Percentiles rank a stretch among this genome's conserved stretches.
phyloP scores from a whole-genome alignment of 2,888 invertebrate species.

The Drosophila cracens region DNA sequence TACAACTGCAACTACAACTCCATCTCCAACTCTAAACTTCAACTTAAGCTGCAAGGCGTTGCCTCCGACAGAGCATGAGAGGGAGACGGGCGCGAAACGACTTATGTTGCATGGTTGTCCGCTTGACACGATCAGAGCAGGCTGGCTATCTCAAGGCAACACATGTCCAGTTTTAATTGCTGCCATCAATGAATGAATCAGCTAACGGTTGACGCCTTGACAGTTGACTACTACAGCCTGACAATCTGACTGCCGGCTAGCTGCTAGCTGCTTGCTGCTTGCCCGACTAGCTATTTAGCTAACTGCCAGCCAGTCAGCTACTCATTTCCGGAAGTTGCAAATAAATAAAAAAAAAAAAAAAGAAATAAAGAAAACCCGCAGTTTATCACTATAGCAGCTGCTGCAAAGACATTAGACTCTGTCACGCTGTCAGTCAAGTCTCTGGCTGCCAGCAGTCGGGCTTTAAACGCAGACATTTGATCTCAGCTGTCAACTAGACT shows the following conservation, averaged over 20 bases:
- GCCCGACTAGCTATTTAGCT: conserved; percentile 36
- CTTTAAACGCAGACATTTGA: conserved; percentile 64
- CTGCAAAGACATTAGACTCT: conserved; percentile 71
- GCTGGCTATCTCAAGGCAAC: conserved; percentile 23
- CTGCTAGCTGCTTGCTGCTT: not conserved
- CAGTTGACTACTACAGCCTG: conserved; percentile 36
- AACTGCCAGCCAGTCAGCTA: conserved; percentile 59
- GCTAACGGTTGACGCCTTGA: conserved; percentile 54
- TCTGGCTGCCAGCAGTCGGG: conserved; percentile 10
- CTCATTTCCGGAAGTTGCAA: conserved; percentile 71
- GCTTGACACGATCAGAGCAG: conserved; percentile 74
- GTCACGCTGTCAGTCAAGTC: conserved; percentile 39
- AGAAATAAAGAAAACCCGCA: conserved; percentile 6
- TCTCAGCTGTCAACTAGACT: conserved; percentile 65
- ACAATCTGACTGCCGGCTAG: conserved; percentile 37
- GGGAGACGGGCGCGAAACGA: conserved; percentile 57
- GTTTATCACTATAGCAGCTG: conserved; percentile 68
- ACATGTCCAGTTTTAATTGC: conserved; percentile 72
- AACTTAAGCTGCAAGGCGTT: conserved; percentile 48
- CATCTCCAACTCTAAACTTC: not conserved
- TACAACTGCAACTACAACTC: conserved; percentile 12
- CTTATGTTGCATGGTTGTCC: conserved; percentile 68
- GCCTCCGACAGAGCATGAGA: conserved; percentile 26
- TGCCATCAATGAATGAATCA: conserved; percentile 67
- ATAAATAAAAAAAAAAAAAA: not conserved